Conservation (phyloP, 2,888 invertebrate species). For the Drosophila prostipennis region DNA sequence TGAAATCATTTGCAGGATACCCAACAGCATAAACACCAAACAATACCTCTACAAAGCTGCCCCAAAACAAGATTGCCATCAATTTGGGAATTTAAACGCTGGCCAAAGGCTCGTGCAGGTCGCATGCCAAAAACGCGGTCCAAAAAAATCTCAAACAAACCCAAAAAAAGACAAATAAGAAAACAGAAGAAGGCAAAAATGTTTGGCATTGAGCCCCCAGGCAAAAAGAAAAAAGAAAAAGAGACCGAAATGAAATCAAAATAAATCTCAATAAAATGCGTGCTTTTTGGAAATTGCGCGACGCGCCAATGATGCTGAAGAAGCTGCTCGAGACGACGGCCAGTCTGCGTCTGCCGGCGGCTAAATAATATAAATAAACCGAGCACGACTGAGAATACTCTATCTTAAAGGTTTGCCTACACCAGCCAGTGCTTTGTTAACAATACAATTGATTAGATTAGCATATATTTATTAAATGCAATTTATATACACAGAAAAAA, state of each 20-base stretch:
- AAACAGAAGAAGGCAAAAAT: constrained; percentile 59
- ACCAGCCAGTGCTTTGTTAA: too few species aligned
- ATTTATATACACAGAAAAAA: too few species aligned
- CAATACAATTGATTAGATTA: too few species aligned
- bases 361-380: constrained; percentile 68
- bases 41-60: constrained; percentile 59
- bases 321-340: constrained; percentile 73
- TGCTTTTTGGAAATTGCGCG: constrained; percentile 56
- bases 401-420: not conserved
- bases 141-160: constrained; percentile 17
- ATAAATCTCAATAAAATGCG: constrained; percentile 74
- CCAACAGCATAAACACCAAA: constrained; percentile 31
- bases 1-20: constrained; percentile 76
- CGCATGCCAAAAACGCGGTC: constrained; percentile 77
- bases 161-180: constrained; percentile 16
- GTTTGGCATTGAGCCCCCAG: constrained; percentile 80
- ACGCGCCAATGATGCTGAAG: constrained; percentile 40
- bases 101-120: constrained; percentile 76
- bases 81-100: constrained; percentile 58
- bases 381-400: constrained; percentile 56
- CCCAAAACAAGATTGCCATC: constrained; percentile 69
- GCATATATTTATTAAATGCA: too few species aligned
- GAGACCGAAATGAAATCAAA: constrained; percentile 60
- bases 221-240: constrained; percentile 43
- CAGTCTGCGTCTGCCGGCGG: constrained; percentile 69